Conservation (phyloP, 2,888 invertebrate genomes). For the Calameuta pallipes region DNA sequence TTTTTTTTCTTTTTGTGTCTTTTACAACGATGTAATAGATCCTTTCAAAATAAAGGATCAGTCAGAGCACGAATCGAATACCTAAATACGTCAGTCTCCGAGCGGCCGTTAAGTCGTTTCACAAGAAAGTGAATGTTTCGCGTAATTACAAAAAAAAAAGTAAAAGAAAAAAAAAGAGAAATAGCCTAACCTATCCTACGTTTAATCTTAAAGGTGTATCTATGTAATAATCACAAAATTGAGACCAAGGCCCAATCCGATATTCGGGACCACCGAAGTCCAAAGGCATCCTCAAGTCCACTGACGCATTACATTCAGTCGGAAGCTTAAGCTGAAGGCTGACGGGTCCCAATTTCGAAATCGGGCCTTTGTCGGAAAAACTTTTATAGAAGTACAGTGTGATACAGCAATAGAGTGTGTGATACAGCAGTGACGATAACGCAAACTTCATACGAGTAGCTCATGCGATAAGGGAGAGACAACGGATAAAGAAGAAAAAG, state of each 20-base stretch:
- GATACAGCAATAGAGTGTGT: constrained; percentile 21
- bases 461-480: constrained; percentile 2
- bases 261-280: constrained; percentile 32
- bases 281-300: constrained; percentile 42
- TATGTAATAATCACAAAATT: constrained; percentile 64
- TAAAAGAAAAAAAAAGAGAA: background rate
- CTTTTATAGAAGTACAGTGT: constrained; percentile 38
- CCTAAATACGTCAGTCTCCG: constrained; percentile 1
- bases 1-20: background rate
- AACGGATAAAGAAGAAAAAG: constrained; percentile 9
- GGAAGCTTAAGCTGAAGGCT: constrained; percentile 13
- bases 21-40: background rate
- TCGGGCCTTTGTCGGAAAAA: constrained; percentile 45
- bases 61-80: background rate
- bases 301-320: constrained; percentile 31
- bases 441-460: background rate
- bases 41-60: background rate
- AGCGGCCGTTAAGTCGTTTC: constrained; percentile 2
- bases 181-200: constrained; percentile 54
- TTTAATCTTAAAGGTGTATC: constrained; percentile 51
- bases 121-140: constrained; percentile 18
- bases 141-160: constrained; percentile 42
- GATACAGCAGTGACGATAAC: constrained; percentile 9
- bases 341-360: constrained; percentile 43
- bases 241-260: constrained; percentile 60